phyloP scores from a whole-genome alignment of 37 sponge, comb jelly and placozoan species.

The Petrosia ficiformis region DNA sequence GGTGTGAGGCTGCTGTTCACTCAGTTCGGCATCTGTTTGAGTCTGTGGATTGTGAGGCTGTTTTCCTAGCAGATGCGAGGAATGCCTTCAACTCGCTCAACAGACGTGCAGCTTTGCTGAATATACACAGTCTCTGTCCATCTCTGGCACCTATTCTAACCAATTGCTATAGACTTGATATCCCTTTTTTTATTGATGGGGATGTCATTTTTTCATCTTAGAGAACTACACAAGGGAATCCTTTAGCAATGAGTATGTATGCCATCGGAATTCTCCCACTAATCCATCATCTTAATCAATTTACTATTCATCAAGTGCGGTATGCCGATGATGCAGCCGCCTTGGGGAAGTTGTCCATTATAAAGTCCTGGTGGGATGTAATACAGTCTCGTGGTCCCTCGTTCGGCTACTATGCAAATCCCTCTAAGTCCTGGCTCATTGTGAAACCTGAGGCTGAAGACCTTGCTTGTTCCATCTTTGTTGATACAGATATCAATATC shows the following conservation, averaged over 20 bases:
- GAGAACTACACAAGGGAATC: conserved; percentile 1
- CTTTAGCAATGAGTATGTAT: conserved; percentile 9
- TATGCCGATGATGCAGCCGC: background rate
- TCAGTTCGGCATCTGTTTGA: background rate
- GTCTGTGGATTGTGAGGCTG: background rate
- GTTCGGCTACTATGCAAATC: background rate
- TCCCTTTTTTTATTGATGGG: background rate
- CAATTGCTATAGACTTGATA: background rate
- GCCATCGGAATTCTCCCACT: background rate
- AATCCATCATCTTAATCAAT: background rate
- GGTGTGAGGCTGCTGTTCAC: background rate
- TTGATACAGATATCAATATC: background rate
- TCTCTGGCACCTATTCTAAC: no score
- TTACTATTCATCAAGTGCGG: background rate
- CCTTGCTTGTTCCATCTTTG: background rate
- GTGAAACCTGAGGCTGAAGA: background rate
- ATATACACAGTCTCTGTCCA: no score
- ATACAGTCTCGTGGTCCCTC: background rate
- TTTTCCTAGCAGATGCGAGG: background rate
- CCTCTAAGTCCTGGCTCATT: background rate
- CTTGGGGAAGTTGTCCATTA: background rate
- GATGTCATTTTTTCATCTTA: background rate
- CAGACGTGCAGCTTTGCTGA: no score
- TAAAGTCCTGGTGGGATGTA: background rate
- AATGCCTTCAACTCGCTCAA: conserved; percentile 1